Evolutionary conservation across 1,140 invertebrate species (phyloP), one percentile per base, ranked within the genome.

Genomic region (Chlorops oryzae): DNA sequence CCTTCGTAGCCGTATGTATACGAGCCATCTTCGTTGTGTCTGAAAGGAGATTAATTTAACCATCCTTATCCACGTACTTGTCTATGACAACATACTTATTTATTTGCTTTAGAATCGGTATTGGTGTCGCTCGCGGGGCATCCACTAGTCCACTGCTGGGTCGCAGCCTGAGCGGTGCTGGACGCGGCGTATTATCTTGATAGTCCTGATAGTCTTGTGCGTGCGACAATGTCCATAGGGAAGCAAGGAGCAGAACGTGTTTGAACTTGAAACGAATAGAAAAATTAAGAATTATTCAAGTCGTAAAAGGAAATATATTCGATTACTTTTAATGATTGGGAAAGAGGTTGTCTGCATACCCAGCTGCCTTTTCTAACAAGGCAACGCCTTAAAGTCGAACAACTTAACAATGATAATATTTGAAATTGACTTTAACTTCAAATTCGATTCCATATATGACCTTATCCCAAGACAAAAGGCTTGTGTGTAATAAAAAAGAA

Each of bases 1-100:
- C 85, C 86, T 65, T 90, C 87, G 68, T 89, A 92, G 1, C 87
- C 88, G 58, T 89, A 92, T 0, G 88, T 90, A 68, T 92, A 92
- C 0, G 86, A 87, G 42, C 88, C 88, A 65, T 90, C 87, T 62
- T 90, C 86, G 56, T 89, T 88, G 75, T 88, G 86, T 59, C 86
- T 85, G 65, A 3, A 24, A 23, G 3, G 5, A 12, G 7, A 39
- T 23, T n/a, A 20, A 34, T 37, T 27, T 21, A 20, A 38, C n/a
- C 20, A 32, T 32, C n/a, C 23, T 23, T 24, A 13, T 10, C 39
- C 15, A 17, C 20, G 28, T 23, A 39, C 21, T 23, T 34, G 35
- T 17, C 15, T 28, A 39, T 50, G 6, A 21, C 5, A 22, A 58
- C 57, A 61, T 54, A 84, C 83, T 80, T 82, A 74, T 91, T 88